Percentiles rank a stretch among this genome's conserved stretches.
These are phyloP conservation scores for Rhynchomys soricoides DNA, from an alignment of 2,113 vertebrate species.

Conservation along the genomic window DNA sequence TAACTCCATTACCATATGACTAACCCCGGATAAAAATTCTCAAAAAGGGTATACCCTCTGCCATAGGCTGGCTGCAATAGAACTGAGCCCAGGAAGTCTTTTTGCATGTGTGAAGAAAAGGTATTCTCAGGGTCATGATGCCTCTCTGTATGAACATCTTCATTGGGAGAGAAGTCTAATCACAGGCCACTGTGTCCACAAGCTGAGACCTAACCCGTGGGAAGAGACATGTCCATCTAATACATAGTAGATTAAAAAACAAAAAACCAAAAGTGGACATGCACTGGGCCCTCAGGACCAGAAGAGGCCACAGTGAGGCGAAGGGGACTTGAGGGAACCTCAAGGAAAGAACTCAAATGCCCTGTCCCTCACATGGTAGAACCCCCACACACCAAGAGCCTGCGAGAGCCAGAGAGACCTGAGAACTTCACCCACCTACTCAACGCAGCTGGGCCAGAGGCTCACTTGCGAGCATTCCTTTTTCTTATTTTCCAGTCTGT, in stretches of 20 bases:
- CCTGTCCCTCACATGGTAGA: background rate
- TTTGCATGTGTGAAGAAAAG: background rate
- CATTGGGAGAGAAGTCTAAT: background rate
- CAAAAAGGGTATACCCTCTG: background rate
- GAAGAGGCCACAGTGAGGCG: background rate
- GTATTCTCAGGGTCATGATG: background rate
- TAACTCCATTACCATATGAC: background rate
- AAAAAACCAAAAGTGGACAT: background rate
- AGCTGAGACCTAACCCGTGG: background rate
- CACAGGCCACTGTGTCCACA: background rate
- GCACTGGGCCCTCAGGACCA: background rate
- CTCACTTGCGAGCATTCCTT: background rate
- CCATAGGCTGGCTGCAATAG: background rate
- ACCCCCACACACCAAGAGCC: background rate
- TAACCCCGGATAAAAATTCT: background rate
- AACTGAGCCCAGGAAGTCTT: background rate
- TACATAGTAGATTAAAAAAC: background rate
- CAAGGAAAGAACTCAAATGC: background rate
- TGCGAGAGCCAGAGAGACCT: background rate
- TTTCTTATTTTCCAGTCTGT: background rate
- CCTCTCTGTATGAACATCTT: background rate
- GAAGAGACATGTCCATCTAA: background rate
- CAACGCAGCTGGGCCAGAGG: background rate
- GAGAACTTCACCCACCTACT: background rate
- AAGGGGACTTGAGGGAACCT: background rate